Conservation (phyloP, 1,140 invertebrate genomes). For the Penaeus chinensis region DNA sequence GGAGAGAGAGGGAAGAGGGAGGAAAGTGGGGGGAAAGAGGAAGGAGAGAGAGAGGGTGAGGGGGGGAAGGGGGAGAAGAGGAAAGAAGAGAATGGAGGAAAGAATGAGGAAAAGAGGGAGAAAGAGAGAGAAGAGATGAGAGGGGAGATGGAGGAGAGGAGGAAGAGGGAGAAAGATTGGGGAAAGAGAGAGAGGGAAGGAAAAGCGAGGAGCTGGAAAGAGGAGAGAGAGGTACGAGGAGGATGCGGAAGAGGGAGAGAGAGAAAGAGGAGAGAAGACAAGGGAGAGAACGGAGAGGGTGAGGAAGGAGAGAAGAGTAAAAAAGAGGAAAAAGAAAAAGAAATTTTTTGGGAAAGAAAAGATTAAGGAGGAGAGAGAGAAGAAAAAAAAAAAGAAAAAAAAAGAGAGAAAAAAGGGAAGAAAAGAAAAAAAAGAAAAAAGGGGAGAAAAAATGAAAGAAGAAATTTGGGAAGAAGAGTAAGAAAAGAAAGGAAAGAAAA, state of each 20-base stretch:
- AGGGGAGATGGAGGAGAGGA: too few species aligned
- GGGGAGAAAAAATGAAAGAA: too few species aligned
- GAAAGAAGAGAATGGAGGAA: neutral
- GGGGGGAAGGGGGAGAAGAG: neutral
- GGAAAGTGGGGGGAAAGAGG: neutral
- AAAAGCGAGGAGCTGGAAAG: too few species aligned
- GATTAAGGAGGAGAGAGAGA: neutral
- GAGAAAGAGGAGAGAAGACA: neutral
- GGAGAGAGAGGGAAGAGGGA: neutral
- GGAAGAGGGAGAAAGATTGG: too few species aligned
- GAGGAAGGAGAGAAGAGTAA: neutral
- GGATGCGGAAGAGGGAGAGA: neutral
- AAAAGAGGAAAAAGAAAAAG: neutral
- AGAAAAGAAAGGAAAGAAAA: too few species aligned
- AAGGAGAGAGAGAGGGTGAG: neutral
- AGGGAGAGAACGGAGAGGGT: neutral
- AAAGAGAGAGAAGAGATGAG: too few species aligned
- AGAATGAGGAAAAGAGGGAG: too few species aligned
- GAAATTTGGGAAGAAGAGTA: neutral
- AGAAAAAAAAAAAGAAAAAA: neutral
- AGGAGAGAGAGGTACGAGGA: too few species aligned
- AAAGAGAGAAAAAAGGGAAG: too few species aligned
- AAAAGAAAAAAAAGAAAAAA: neutral
- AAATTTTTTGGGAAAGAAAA: too few species aligned
- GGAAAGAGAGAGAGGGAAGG: too few species aligned